Conservation (phyloP, 2,888 invertebrate species). For the Seira ritae region DNA sequence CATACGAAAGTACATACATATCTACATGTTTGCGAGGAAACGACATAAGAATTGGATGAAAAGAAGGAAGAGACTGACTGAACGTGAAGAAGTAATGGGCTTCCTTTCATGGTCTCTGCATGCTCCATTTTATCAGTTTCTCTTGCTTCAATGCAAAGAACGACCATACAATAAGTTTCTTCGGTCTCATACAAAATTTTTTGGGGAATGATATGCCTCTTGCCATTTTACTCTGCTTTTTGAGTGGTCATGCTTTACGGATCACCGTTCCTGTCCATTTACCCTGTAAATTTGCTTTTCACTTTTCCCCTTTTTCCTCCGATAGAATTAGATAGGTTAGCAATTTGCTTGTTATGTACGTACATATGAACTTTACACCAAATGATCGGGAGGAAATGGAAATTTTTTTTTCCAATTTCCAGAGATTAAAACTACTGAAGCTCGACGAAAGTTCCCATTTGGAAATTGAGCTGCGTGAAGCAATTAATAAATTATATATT, state of each 20-base stretch:
- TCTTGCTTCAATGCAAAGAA: background rate
- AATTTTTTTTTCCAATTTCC: background rate
- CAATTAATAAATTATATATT: too few relatives aligned
- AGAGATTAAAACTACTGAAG: background rate
- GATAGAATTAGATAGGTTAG: background rate
- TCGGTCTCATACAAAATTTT: background rate
- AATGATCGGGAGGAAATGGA: background rate
- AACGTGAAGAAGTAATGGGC: conserved; percentile 50
- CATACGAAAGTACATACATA: background rate
- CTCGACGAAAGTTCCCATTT: background rate
- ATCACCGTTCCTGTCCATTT: conserved; percentile 59
- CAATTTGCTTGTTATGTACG: conserved; percentile 5
- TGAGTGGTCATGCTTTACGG: conserved; percentile 56
- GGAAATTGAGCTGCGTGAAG: too few relatives aligned
- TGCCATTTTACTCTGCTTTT: background rate
- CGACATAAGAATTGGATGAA: conserved; percentile 8
- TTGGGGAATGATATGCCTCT: background rate
- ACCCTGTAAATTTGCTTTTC: conserved; percentile 56
- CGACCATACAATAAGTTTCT: background rate
- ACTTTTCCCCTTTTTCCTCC: conserved; percentile 37
- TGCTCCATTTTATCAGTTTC: conserved; percentile 27
- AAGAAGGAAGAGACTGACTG: conserved; percentile 19
- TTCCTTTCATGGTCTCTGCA: conserved; percentile 53
- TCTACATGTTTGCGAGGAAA: background rate
- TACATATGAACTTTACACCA: background rate